A percentile compares a stretch with the other conserved stretches of the same genome.
phyloP scores from a whole-genome alignment of 1,140 invertebrate species.

The Heliothis subflexa region DNA sequence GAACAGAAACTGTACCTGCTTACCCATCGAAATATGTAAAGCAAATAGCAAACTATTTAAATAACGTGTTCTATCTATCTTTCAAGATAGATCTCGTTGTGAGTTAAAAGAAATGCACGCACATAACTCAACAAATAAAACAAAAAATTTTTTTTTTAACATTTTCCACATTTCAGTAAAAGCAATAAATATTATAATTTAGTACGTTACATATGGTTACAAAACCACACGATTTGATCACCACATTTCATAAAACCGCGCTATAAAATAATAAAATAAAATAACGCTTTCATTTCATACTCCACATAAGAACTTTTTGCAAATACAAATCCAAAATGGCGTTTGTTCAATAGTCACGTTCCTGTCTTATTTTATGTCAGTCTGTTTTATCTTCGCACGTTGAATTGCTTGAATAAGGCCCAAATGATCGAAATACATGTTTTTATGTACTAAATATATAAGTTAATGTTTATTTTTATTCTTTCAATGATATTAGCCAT shows the following conservation, averaged over 20 bases:
- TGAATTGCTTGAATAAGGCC: constrained; percentile 27
- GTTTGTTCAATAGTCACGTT: constrained; percentile 11
- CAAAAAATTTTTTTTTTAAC: no score
- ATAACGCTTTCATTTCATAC: constrained; percentile 20
- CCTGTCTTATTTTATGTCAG: constrained; percentile 33
- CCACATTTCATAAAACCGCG: not conserved
- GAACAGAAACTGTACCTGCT: no score
- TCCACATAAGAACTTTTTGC: constrained; percentile 25
- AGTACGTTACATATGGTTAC: no score
- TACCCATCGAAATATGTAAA: no score
- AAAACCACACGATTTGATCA: no score
- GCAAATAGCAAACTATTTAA: no score
- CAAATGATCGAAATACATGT: constrained; percentile 17
- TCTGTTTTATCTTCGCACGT: constrained; percentile 32
- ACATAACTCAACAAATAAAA: no score
- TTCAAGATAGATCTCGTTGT: no score
- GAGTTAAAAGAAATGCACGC: no score
- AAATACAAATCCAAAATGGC: constrained; percentile 41
- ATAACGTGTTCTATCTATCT: no score
- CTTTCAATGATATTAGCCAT: constrained; percentile 5
- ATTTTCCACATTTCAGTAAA: no score
- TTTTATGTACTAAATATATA: constrained; percentile 6
- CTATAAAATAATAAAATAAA: not conserved
- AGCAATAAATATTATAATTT: no score
- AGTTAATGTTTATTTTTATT: constrained; percentile 2